Base-by-base conservation (phyloP, 2,888 invertebrate species). In the Creontiades dilutus region DNA sequence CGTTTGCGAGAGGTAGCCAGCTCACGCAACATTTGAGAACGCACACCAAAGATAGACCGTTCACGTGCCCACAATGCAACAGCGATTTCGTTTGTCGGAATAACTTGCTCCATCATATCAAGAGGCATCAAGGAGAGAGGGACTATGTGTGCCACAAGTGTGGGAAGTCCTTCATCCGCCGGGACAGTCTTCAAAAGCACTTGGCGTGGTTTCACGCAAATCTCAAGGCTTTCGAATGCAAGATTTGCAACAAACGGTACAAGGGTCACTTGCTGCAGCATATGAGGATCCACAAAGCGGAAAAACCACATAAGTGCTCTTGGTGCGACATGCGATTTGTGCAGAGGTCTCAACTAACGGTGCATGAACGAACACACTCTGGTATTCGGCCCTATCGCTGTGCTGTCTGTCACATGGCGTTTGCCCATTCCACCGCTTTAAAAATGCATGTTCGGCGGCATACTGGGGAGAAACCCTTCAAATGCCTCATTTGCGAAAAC, bases 401-500 rank as follows among this genome's bases (percentile, higher is more conserved):
- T 93, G 95, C 96, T 92, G 97, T 97, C 90, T 97, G 97, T 93
- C 95, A 95, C 93, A 95, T 96, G 91, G 95, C 96, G 0, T 98
- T 97, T 93, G 96, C 97, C 0, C 97, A 97, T 93, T 97, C 97
- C 0, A 97, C 97, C 16, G 97, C 97, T 0, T 94, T 97, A 9
- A 97, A 97, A 94, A 94, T 97, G 86, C 97, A 98, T 93, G 96
- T 96, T 13, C 94, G 97, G 76, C 94, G 96, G 16, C 97, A 97
- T 92, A 97, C 97, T 0, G 97, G 97, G 0, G 97, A 97, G 93
- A 96, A 97, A 92, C 97, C 97, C 0, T 97, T 97, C 93, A 94
- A 94, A 81, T 93, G 93, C 91, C 92, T 92, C 23, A 91, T 93
- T 28, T 93, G 93, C 91, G 93, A 94, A 78, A 95, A 95, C 57